phyloP scores from a whole-genome alignment of 2,113 vertebrate genomes.

The Laticauda colubrina region DNA sequence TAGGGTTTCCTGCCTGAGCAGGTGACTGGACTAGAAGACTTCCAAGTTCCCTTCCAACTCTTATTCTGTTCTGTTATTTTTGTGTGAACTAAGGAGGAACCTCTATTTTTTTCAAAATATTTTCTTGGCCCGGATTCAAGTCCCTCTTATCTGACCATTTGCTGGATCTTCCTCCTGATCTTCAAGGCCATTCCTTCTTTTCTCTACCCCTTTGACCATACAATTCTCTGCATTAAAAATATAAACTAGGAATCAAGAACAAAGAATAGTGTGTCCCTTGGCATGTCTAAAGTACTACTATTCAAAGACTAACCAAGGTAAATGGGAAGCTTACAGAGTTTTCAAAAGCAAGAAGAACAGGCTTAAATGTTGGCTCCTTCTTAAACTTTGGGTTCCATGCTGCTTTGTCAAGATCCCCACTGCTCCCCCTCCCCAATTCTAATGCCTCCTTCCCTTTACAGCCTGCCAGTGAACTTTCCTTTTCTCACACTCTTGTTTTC shows the following conservation, averaged over 20 bases:
- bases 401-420: not conserved
- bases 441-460: not conserved
- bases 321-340: not conserved
- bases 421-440: slow-evolving; percentile 38
- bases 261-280: no score
- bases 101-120: not conserved
- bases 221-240: not conserved
- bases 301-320: not conserved
- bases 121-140: not conserved
- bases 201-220: not conserved
- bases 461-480: not conserved
- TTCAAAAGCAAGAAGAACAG: not conserved
- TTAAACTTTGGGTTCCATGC: not conserved
- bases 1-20: no score
- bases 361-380: not conserved
- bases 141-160: not conserved
- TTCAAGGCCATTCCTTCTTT: not conserved
- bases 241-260: not conserved
- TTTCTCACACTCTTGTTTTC: slow-evolving; percentile 24
- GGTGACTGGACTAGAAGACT: no score
- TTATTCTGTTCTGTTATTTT: not conserved
- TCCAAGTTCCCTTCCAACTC: no score
- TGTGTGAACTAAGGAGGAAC: not conserved
- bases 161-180: not conserved
- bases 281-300: not conserved